Base-by-base conservation (phyloP, 2,113 vertebrate species). In the Centrocercus urophasianus region DNA sequence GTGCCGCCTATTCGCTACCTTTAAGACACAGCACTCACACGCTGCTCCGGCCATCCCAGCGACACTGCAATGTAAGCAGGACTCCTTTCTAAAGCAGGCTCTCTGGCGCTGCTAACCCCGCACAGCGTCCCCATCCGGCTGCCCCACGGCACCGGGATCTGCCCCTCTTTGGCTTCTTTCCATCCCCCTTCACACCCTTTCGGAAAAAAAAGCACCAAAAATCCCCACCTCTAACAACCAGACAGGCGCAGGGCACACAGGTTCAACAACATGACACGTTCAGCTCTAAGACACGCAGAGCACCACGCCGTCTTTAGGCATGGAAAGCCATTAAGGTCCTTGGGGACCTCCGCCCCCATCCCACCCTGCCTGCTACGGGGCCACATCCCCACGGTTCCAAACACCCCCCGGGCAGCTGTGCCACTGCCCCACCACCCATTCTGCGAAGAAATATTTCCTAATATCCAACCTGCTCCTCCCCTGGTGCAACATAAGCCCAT, bases 91-190 rank as follows among this genome's bases (percentile, higher is more conserved):
- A 15, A 32, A 87, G 6, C 5, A 16, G 8, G 34, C 13, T 5
- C 22, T 4, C 42, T 2, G 4, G 34, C 45, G 27, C 3, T 1
- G 69, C 0, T 4, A 81, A 43, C 59, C 27, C 61, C 38, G 59
- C 5, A 2, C 3, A 18, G 38, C 2, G 1, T 56, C 20, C 36
- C 34, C 2, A 0, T 50, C 69, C 38, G 34, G 7, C 50, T 66
- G 48, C 24, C 70, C 20, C 65, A 43, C 6, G 66, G 0, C 48
- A 66, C 24, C 4, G 32, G 36, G 11, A 74, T 42, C 4, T 27
- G 36, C 5, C 74, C 43, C 42, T 40, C 34, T 0, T 0, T 1
- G 42, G 27, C 36, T 61, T 20, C 21, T 1, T 15, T 40, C 54
- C 15, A 14, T 18, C 64, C 38, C 42, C 30, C 64, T 45, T 73